Evolutionary conservation across 2,888 invertebrate genomes (phyloP), one percentile per base, ranked within the genome.

Genomic region (Drosophila conformis): DNA sequence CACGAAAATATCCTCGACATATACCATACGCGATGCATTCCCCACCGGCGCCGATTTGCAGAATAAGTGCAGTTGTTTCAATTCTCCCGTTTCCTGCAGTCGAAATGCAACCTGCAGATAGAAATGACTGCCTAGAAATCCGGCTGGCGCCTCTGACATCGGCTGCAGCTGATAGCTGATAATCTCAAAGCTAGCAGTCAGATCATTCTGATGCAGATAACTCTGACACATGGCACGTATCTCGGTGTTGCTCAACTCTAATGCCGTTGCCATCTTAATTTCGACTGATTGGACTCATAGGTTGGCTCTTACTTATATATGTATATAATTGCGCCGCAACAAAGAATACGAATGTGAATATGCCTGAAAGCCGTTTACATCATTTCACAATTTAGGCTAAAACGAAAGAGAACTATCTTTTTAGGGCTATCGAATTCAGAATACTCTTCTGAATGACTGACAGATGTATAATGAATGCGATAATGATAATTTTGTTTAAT

Each of bases 11-110:
- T 93, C 90, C 51, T 93, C 91, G 1, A 95, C 78, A 74, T 94
- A 94, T 13, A 93, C 93, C 79, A 94, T 94, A 82, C 94, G 94
- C 0, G 92, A 81, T 15, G 92, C 87, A 56, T 94, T 93, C 18
- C 93, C 93, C 66, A 92, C 92, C 0, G 96, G 95, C 61, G 95
- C 91, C 10, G 94, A 93, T 90, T 96, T 96, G 0, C 95, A 92
- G 82, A 96, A 96, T 71, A 95, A 94, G 4, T 82, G 79, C 31
- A 92, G 27, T 87, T 90, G 78, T n/a, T 84, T 76, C 2, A 71
- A 42, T 1, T 67, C 72, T 13, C 77, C 61, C 1, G 33, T 29
- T n/a, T 76, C 76, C 27, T 75, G 73, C 0, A 78, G 38, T 2
- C 73, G 79, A 4, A 93, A 48, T 4, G 78, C 58, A 4, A 92